phyloP scores from a whole-genome alignment of 2,113 vertebrate genomes.

The Bubalus kerabau region DNA sequence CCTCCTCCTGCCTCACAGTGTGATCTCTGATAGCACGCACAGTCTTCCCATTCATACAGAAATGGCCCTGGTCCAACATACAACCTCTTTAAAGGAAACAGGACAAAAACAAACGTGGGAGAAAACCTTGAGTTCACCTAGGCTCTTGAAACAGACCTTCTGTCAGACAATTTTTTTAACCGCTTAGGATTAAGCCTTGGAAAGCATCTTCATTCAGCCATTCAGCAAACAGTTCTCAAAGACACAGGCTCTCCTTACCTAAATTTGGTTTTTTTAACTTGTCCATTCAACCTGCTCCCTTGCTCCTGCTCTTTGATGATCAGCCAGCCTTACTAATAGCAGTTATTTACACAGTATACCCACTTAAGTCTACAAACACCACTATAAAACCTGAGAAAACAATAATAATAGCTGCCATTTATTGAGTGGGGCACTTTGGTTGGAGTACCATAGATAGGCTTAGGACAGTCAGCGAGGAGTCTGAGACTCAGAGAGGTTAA shows the following conservation, averaged over 20 bases:
- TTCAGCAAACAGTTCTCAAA: neutral
- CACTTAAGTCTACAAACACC: neutral
- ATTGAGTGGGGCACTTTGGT: neutral
- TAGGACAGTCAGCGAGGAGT: neutral
- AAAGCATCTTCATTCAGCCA: neutral
- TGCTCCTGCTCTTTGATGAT: neutral
- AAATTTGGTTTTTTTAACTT: neutral
- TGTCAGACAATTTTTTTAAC: neutral
- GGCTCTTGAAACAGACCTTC: neutral
- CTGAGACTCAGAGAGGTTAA: neutral
- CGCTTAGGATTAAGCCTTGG: neutral
- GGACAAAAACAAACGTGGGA: neutral
- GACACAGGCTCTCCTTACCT: neutral
- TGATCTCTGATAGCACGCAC: neutral
- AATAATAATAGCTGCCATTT: neutral
- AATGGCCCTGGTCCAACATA: neutral
- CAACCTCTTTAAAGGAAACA: constrained; percentile 24
- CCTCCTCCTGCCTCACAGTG: neutral
- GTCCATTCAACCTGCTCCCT: neutral
- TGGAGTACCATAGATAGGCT: neutral
- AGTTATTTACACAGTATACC: neutral
- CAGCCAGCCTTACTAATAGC: neutral
- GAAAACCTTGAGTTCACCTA: neutral
- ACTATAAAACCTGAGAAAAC: neutral
- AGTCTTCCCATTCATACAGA: neutral